Percentiles rank a stretch among this genome's conserved stretches.
Conservation (phyloP, 2,888 invertebrate genomes). For the Orthonevra nobilis region DNA sequence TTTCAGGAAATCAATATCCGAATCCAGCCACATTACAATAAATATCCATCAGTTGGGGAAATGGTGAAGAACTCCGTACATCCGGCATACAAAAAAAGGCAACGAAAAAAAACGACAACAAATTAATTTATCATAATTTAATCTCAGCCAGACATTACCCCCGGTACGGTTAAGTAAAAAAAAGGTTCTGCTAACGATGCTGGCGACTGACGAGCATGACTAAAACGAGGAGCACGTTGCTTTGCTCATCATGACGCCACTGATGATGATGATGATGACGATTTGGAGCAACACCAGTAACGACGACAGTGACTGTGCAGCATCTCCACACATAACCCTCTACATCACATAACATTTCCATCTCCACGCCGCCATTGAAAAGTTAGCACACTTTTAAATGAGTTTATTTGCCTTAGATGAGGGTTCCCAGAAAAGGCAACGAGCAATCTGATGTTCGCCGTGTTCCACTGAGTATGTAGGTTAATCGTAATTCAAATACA, state of each 20-base stretch:
- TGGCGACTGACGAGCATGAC: conserved; percentile 22
- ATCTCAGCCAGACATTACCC: conserved; percentile 28
- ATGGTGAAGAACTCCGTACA: neutral
- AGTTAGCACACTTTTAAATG: conserved; percentile 37
- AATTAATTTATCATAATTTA: conserved; percentile 51
- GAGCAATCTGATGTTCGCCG: conserved; percentile 11
- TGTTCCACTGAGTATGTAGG: conserved; percentile 35
- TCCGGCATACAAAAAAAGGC: neutral
- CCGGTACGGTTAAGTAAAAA: conserved; percentile 4
- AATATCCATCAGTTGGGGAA: conserved; percentile 20
- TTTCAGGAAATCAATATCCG: conserved; percentile 36
- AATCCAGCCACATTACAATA: conserved; percentile 23
- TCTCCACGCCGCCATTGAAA: neutral
- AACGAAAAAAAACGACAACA: conserved; percentile 8
- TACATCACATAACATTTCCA: neutral
- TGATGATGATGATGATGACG: conserved; percentile 1
- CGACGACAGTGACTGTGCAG: conserved; percentile 8
- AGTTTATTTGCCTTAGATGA: conserved; percentile 40
- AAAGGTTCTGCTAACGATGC: conserved; percentile 22
- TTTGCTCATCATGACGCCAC: neutral
- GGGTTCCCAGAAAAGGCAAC: neutral
- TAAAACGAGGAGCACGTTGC: neutral
- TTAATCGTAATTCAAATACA: conserved; percentile 49
- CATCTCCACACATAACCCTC: neutral
- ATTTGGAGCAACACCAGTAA: conserved; percentile 10